Conservation (phyloP, 2,113 vertebrate species). For the Beaufortia kweichowensis region DNA sequence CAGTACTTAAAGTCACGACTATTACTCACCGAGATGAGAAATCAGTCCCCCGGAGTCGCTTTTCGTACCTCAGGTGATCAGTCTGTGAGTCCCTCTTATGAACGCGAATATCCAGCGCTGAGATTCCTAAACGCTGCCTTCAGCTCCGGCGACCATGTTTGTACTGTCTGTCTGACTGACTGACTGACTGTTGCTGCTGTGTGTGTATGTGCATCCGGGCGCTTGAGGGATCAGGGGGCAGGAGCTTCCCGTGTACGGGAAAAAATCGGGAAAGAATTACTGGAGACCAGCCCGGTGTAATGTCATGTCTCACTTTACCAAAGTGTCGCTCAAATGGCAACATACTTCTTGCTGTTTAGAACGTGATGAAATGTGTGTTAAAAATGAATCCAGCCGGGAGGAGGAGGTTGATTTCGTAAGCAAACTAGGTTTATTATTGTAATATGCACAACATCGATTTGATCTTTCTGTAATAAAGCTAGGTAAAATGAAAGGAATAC, state of each 20-base stretch:
- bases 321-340: not conserved
- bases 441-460: not conserved
- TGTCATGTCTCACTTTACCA: not conserved
- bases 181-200: conserved; percentile 4
- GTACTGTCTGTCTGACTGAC: conserved; percentile 37
- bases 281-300: conserved; percentile 2
- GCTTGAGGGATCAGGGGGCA: conserved; percentile 32
- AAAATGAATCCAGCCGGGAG: not conserved
- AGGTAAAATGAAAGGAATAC: not conserved
- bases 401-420: not conserved
- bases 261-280: not conserved
- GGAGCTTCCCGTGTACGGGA: conserved; percentile 32
- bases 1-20: not conserved
- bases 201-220: conserved; percentile 50
- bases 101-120: not conserved
- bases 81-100: no score
- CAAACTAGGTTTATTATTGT: not conserved
- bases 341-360: not conserved
- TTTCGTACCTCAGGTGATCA: not conserved
- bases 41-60: not conserved
- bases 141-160: conserved; percentile 52
- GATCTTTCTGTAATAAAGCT: no score
- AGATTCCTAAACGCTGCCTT: conserved; percentile 48
- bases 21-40: conserved; percentile 38
- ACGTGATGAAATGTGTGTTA: not conserved